Base-by-base conservation (phyloP, 2,113 vertebrate genomes). In the Channa argus region DNA sequence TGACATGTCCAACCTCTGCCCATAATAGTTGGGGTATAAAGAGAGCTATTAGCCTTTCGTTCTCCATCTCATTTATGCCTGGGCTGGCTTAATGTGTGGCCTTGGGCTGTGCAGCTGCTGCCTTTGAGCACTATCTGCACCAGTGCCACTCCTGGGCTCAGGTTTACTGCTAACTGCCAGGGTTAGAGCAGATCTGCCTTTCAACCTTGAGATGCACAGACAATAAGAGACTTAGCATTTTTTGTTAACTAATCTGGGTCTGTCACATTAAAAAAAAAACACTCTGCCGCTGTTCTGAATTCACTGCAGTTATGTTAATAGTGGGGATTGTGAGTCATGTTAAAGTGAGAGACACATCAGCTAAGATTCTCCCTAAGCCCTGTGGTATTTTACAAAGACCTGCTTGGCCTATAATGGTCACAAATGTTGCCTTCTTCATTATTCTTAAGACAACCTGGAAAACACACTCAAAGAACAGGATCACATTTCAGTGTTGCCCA, bases 81-180 rank as follows among this genome's bases (percentile, higher is more conserved):
- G 74, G 73, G 63, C 82, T 61, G 71, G 14, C 65, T 74, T 77
- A 78, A 80, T 56, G 54, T 83, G 82, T 90, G 83, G 87, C 89
- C 87, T 58, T 53, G 80, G 83, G 83, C 88, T 62, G 82, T 85
- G 87, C 90, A 93, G 92, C 89, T 91, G 87, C 79, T 86, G 61
- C 77, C 91, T 77, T 33, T 24, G 52, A 39, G 39, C 46, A 64
- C 80, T 84, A 80, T 87, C 79, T 83, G 62, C 63, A 34, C 68
- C 14, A 36, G 74, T 71, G 64, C 34, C 37, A 49, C 67, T 59
- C 36, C 60, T 37, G 70, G 73, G 73, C 81, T 88, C 79, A 77
- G 78, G 61, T 78, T 85, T 76, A 66, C 71, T 49, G 12, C 78
- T 53, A 59, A 67, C 63, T 74, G 41, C 67, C 56, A 39, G 59